A percentile compares a stretch with the other conserved stretches of the same genome.
Conservation (phyloP, 2,888 invertebrate species). For the Caenorhabditis sp. region DNA sequence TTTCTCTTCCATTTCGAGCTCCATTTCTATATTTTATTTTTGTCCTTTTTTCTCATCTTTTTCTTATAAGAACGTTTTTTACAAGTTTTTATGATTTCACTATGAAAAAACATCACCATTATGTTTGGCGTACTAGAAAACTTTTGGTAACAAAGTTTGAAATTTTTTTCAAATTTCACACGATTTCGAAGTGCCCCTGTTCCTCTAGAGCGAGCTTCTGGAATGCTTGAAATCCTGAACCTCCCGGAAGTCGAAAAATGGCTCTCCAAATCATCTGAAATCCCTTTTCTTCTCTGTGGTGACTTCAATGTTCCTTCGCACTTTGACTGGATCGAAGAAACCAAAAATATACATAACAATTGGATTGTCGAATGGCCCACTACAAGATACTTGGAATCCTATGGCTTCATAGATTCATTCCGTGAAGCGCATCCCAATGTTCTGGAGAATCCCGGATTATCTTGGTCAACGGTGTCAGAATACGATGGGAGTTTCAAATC, state of each 20-base stretch:
- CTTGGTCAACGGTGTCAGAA: conserved; percentile 65
- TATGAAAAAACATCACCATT: too few species aligned
- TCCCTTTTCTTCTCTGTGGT: conserved; percentile 59
- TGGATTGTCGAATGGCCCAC: conserved; percentile 60
- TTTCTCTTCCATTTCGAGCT: too few species aligned
- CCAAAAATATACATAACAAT: conserved; percentile 46
- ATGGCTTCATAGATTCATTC: conserved; percentile 55
- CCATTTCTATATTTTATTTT: too few species aligned
- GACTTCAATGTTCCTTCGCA: conserved; percentile 67
- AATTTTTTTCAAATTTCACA: neutral
- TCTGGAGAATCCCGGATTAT: conserved; percentile 47
- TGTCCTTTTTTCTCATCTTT: too few species aligned
- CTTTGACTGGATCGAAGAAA: conserved; percentile 60
- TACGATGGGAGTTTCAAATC: conserved; percentile 53
- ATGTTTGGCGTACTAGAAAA: too few species aligned
- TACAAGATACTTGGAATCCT: conserved; percentile 48
- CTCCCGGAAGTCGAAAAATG: conserved; percentile 38
- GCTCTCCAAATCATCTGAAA: conserved; percentile 39
- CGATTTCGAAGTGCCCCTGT: neutral
- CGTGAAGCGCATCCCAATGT: conserved; percentile 56
- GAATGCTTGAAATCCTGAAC: conserved; percentile 37
- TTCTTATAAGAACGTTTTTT: too few species aligned
- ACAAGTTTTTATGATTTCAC: too few species aligned
- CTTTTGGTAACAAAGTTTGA: too few species aligned
- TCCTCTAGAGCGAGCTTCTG: conserved; percentile 30